Evolutionary conservation across 2,113 vertebrate genomes (phyloP), one percentile per base, ranked within the genome.

Genomic region (Perca fluviatilis): DNA sequence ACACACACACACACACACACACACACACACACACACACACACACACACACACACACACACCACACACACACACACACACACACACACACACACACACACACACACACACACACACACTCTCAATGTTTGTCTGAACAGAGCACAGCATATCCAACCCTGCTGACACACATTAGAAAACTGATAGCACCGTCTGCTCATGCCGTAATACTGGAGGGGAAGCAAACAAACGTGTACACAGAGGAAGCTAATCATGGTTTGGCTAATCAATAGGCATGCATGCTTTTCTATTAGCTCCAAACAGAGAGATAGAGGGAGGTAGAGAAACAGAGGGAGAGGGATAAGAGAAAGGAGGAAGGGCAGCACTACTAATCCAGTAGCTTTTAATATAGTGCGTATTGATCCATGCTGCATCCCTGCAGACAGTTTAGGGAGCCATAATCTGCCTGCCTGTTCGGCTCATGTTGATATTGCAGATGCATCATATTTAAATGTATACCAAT

Each of bases 261-360:
- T 85, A 51, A 89, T 91, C 82, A 86, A 88, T 85, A 71, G 63
- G 71, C 68, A 83, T 83, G 82, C 78, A 87, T n/a, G 78, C 51
- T 72, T 84, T 53, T 25, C 25, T 63, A 60, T 82, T 46, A 76
- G 67, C 74, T 19, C 0, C 40, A 33, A 33, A 33, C 33, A 33
- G 33, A 33, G 33, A 33, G 33, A 33, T 33, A 33, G 63, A 54
- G n/a, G 9, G 57, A 40, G 14, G 1, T 9, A 19, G n/a, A 54
- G 33, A 54, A 49, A 56, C 10, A 4, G n/a, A 7, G 0, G 9
- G 58, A 30, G 30, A 40, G 50, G 50, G 15, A 6, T 3, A 11
- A 23, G 50, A 50, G 23, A 47, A 21, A 9, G 43, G 60, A 64
- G 47, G 63, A 30, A 57, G 50, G 65, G 58, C 12, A 72, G 21